Base-by-base conservation (phyloP, 2,113 vertebrate genomes). In the Sinocyclocheilus anophthalmus region DNA sequence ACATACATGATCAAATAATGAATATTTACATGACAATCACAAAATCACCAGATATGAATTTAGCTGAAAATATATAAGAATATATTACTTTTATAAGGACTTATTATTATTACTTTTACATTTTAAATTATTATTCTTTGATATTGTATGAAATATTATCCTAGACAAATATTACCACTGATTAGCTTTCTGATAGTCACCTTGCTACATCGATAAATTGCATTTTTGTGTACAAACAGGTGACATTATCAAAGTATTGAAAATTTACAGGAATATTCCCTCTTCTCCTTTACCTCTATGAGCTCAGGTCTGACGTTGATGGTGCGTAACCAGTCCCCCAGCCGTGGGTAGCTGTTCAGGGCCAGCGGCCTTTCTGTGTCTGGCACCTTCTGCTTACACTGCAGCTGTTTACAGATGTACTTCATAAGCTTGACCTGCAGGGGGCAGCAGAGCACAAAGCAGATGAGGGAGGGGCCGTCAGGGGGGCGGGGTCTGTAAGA, bases 341-440 rank as follows among this genome's bases (percentile, higher is more conserved):
- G 94, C 65, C 90, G 94, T 0, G 98, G 98, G 94, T 97, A 99
- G 91, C 96, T 96, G 94, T 98, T 95, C 92, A 99, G 94, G 89
- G 96, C 96, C 0, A 93, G 88, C 0, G 97, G 96, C 89, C 97
- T 93, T 92, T 98, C 96, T 0, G 91, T 92, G 73, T 96, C 95
- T 59, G 96, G 96, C 92, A 99, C 96, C 0, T 96, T 98, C 87
- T 96, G 95, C 93, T 98, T 99, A 91, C 96, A 98, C 94, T 98
- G 97, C 91, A 97, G 93, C 91, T 99, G 98, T 87, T 97, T 95
- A 92, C 96, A 96, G 91, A 98, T 99, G 94, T 99, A 99, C 92
- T 97, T 97, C 85, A 98, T 97, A 91, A 99, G 95, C 91, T 99
- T 99, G 76, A 97, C 97, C 98, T 99, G 95, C 20, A 90, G 86